Base-by-base conservation (phyloP, 2,888 invertebrate genomes). In the Nomada ferruginata region DNA sequence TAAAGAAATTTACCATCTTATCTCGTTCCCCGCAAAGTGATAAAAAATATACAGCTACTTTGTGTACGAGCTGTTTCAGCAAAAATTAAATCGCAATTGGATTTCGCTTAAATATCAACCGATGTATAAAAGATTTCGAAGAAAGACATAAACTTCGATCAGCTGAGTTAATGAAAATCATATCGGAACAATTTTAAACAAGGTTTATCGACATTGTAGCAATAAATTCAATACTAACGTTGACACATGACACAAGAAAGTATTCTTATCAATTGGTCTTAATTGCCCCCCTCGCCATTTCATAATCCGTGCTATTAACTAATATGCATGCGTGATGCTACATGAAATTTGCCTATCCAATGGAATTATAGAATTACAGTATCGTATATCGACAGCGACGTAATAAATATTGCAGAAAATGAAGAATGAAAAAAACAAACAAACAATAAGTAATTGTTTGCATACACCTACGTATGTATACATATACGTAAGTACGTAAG, bases 251-350 rank as follows among this genome's bases (percentile, higher is more conserved):
- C 57, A 68, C 79, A 69, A 71, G 79, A 85, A 76, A 71, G 65
- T 77, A 63, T 75, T 66, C 75, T 90, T 91, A 91, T 91, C 90
- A 63, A 68, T 18, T 88, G 89, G 85, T 91, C 91, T 91, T 88
- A 90, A 91, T 90, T 87, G 87, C 87, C 85, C 83, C 83, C 86
- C 44, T 84, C 80, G 77, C 36, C 36, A 9, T 36, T 36, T 36
- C 23, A 63, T 81, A 77, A 47, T 65, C 69, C 64, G 75, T 26
- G 86, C 84, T 87, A 77, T 73, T 84, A 87, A 85, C 79, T 84
- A 85, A 82, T 72, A 87, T 84, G 80, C 79, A 79, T 85, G 85
- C 66, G 72, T 85, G 83, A 86, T 79, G 85, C 78, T 83, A 61
- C 76, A 65, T 66, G 66, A 80, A 72, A 82, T 79, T 59, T 53